phyloP scores from a whole-genome alignment of 2,888 invertebrate genomes.

The Schizaphis graminum region DNA sequence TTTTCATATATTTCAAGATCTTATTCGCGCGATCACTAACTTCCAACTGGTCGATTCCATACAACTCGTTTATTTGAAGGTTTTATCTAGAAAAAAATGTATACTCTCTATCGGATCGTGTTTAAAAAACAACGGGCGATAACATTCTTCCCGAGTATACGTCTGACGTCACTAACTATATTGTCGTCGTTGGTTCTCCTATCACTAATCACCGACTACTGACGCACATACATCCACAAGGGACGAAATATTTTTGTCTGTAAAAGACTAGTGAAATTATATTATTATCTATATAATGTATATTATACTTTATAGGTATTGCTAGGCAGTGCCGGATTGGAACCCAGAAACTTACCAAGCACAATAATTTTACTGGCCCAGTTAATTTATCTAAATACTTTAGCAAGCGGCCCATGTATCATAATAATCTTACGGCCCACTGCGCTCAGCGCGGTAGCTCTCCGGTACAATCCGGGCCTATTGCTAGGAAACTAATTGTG shows the following conservation, averaged over 20 bases:
- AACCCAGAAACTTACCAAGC: too few species aligned
- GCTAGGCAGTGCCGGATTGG: too few species aligned
- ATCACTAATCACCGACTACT: background rate
- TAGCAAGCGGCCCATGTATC: too few species aligned
- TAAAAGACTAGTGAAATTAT: background rate
- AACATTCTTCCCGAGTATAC: background rate
- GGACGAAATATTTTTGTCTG: background rate
- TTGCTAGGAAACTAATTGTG: background rate
- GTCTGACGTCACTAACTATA: background rate
- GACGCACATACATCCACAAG: background rate
- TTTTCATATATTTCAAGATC: conserved; percentile 26
- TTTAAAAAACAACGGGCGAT: background rate
- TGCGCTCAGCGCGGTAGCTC: too few species aligned
- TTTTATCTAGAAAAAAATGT: background rate
- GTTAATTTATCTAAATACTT: too few species aligned
- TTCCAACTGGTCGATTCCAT: background rate
- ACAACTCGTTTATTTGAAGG: background rate
- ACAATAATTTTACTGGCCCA: too few species aligned
- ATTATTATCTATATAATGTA: background rate
- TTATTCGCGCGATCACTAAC: background rate
- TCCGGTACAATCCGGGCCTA: too few species aligned
- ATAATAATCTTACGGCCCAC: too few species aligned
- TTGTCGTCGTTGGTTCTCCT: background rate
- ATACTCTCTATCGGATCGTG: background rate
- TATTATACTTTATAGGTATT: background rate